A percentile compares a stretch with the other conserved stretches of the same genome.
These are phyloP conservation scores for Ceratoteleas bidentatus DNA, from an alignment of 1,140 invertebrate species.

Conservation along the genomic window DNA sequence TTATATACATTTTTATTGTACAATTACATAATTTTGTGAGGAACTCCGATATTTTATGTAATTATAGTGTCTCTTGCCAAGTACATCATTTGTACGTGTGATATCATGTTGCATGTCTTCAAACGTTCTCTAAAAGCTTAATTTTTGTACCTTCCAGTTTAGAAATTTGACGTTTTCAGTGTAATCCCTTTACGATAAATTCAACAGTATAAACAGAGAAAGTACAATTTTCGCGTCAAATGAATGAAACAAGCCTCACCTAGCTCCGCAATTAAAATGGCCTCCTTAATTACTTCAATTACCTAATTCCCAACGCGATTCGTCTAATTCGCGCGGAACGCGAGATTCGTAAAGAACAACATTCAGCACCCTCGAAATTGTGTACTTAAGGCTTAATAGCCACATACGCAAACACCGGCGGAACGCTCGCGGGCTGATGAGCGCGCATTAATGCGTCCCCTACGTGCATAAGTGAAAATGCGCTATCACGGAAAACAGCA, in stretches of 20 bases:
- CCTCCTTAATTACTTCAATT: slow-evolving; percentile 9
- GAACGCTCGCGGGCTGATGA: slow-evolving; percentile 6
- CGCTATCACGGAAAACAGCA: slow-evolving; percentile 12
- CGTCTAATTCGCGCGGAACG: neutral
- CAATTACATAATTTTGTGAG: no score
- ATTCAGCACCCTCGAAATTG: slow-evolving; percentile 6
- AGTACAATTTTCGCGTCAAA: neutral
- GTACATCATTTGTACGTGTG: no score
- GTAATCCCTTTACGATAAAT: no score
- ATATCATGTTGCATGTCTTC: no score
- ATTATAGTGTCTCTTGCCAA: no score
- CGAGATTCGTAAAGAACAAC: slow-evolving; percentile 22
- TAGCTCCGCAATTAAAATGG: slow-evolving; percentile 20
- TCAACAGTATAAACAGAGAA: neutral
- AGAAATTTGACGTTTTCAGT: no score
- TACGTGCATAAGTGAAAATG: slow-evolving; percentile 13
- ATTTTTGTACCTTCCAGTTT: no score
- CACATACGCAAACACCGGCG: slow-evolving; percentile 6
- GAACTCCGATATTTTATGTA: no score
- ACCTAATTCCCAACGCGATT: slow-evolving; percentile 1
- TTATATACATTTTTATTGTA: no score
- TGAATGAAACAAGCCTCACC: neutral
- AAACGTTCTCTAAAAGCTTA: no score
- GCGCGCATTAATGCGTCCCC: slow-evolving; percentile 22
- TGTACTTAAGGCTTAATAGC: slow-evolving; percentile 24